Base-by-base conservation (phyloP, 2,888 invertebrate genomes). In the Atethmia centrago region DNA sequence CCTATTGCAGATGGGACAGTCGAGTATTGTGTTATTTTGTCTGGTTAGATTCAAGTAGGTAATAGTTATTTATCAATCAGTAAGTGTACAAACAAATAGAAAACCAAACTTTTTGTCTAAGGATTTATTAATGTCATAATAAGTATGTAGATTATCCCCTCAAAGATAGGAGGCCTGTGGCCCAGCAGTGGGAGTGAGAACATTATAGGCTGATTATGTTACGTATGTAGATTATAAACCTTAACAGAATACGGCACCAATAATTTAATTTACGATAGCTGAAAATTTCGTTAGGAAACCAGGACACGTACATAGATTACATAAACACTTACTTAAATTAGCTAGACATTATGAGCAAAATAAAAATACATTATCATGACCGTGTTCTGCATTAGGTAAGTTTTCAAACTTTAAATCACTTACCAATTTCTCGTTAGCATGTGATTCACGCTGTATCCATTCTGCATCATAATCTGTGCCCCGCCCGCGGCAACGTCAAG, bases 401-500 rank as follows among this genome's bases (percentile, higher is more conserved):
- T 40, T 53, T 53, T 53, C 53, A 53, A 53, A 53, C 25, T 25
- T 51, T 53, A 25, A 53, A 25, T n/a, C 12, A 25, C 12, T 51
- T 53, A 53, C n/a, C 53, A 14, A 53, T 14, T 53, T 25, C 25
- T 25, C 51, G 12, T 12, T n/a, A 51, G 12, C 12, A n/a, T n/a
- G n/a, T 51, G n/a, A 12, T 51, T 14, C 2, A n/a, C n/a, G 14
- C 53, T 53, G 53, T 25, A 25, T 16, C 71, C 47, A 14, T 0
- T 83, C 83, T 81, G 55, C 36, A 4, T 8, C 16, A 21, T 79
- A 72, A 59, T 88, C 88, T 86, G 7, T 84, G 80, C 25, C 21
- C n/a, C 70, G 77, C 85, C 86, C 77, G 81, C 74, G 87, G 87
- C 87, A 64, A 71, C 83, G 79, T 79, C 74, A 81, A 86, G 85